A percentile compares a stretch with the other conserved stretches of the same genome.
phyloP scores from a whole-genome alignment of 1,140 invertebrate genomes.

The Anadara kagoshimensis region DNA sequence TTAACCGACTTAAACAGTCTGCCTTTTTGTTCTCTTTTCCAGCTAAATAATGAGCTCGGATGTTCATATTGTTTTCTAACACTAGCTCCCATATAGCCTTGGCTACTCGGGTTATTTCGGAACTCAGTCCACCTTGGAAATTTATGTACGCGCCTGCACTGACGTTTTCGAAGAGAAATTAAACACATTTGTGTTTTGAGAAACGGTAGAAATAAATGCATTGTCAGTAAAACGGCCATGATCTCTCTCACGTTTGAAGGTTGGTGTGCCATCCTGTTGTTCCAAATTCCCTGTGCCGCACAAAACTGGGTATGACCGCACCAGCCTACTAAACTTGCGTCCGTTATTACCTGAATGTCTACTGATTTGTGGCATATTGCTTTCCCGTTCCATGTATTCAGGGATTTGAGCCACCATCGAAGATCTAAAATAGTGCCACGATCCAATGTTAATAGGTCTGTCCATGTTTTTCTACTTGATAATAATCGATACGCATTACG shows the following conservation, averaged over 20 bases:
- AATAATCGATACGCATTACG: slow-evolving; percentile 12
- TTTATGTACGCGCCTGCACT: slow-evolving; percentile 8
- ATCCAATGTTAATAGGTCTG: too few relatives aligned
- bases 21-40: slow-evolving; percentile 4
- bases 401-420: too few relatives aligned
- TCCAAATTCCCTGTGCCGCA: slow-evolving; percentile 18
- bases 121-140: slow-evolving; percentile 13
- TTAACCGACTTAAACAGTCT: too few relatives aligned
- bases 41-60: neutral
- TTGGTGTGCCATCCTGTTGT: neutral
- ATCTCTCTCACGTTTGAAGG: slow-evolving; percentile 11
- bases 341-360: too few relatives aligned
- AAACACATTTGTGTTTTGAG: too few relatives aligned
- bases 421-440: too few relatives aligned
- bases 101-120: too few relatives aligned
- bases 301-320: neutral
- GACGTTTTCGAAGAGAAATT: slow-evolving; percentile 9
- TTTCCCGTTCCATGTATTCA: too few relatives aligned
- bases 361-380: too few relatives aligned
- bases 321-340: slow-evolving; percentile 3
- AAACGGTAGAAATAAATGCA: too few relatives aligned
- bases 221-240: slow-evolving; percentile 7
- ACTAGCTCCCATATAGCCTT: too few relatives aligned
- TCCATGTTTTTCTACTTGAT: slow-evolving; percentile 8
- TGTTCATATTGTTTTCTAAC: too few relatives aligned